Percentiles rank a stretch among this genome's conserved stretches.
phyloP scores from a whole-genome alignment of 2,797 vertebrate species.

The Paratrypauchen microcephalus region DNA sequence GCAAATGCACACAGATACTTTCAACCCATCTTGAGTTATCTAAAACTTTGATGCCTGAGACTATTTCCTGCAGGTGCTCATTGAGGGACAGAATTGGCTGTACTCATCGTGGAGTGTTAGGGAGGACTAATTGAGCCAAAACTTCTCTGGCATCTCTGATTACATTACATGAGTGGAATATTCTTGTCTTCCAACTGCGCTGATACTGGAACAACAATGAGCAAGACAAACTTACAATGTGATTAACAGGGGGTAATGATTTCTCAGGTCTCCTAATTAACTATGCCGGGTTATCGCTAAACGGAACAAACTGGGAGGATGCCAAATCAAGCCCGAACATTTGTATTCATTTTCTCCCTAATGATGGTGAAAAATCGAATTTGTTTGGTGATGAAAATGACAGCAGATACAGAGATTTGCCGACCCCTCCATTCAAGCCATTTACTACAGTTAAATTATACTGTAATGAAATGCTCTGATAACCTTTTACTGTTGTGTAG shows the following conservation, averaged over 20 bases:
- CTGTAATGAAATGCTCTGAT: slow-evolving; percentile 42
- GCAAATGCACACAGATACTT: neutral
- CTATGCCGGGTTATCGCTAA: slow-evolving; percentile 67
- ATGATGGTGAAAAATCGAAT: slow-evolving; percentile 52
- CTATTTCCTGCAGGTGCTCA: slow-evolving; percentile 64
- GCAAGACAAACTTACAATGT: slow-evolving; percentile 51
- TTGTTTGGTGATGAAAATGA: slow-evolving; percentile 42
- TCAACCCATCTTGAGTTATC: slow-evolving; percentile 34
- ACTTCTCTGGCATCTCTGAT: slow-evolving; percentile 67
- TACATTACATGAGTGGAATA: slow-evolving; percentile 66
- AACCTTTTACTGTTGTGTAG: slow-evolving; percentile 28
- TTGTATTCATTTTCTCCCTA: slow-evolving; percentile 47
- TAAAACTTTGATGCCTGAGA: slow-evolving; percentile 42
- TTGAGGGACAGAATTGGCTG: slow-evolving; percentile 61
- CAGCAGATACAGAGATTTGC: slow-evolving; percentile 53
- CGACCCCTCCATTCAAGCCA: slow-evolving; percentile 37
- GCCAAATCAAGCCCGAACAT: slow-evolving; percentile 56
- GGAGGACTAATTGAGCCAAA: slow-evolving; percentile 66
- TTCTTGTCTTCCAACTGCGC: slow-evolving; percentile 54
- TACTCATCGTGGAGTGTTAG: slow-evolving; percentile 64
- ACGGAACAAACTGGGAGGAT: slow-evolving; percentile 58
- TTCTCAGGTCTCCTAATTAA: slow-evolving; percentile 65
- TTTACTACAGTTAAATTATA: slow-evolving; percentile 44
- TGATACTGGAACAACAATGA: slow-evolving; percentile 57
- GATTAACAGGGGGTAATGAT: slow-evolving; percentile 65